These are phyloP conservation scores for Peromyscus eremicus DNA, from an alignment of 2,797 vertebrate genomes.

Conservation along the genomic window DNA sequence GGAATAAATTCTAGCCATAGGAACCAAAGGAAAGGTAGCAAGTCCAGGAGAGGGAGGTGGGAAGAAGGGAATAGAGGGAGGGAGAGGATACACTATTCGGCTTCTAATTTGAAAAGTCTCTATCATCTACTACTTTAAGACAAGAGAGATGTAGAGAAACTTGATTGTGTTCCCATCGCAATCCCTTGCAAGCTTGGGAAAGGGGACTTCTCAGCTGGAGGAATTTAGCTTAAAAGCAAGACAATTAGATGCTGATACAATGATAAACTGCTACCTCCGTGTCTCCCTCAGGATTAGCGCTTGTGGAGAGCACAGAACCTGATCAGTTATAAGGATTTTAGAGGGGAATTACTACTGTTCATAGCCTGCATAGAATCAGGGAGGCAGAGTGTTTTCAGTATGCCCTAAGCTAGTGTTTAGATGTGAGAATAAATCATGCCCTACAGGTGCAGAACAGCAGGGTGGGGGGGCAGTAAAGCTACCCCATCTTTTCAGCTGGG, in stretches of 20 bases:
- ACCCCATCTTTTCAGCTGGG: not conserved
- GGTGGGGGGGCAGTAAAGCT: not conserved
- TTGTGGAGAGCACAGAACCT: not conserved
- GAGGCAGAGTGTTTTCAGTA: not conserved
- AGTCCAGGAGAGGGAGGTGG: not conserved
- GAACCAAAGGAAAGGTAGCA: not conserved
- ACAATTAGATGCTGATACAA: not conserved
- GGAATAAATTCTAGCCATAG: not conserved
- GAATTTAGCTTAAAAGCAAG: not conserved
- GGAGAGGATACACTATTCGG: not conserved
- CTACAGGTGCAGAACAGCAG: not conserved
- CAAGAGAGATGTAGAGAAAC: not conserved
- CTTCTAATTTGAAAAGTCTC: slow-evolving; percentile 9
- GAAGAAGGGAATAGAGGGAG: not conserved
- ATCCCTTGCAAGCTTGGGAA: not conserved
- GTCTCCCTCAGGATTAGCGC: not conserved
- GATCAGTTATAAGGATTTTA: not conserved
- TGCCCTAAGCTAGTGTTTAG: not conserved
- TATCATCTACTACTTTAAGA: not conserved
- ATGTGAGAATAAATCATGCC: not conserved
- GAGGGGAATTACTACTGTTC: not conserved
- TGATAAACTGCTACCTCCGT: not conserved
- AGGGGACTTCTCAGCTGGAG: not conserved
- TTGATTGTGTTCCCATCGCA: not conserved
- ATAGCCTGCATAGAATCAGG: not conserved